Conservation (phyloP, 1,140 invertebrate species). For the Antheraea pernyi region DNA sequence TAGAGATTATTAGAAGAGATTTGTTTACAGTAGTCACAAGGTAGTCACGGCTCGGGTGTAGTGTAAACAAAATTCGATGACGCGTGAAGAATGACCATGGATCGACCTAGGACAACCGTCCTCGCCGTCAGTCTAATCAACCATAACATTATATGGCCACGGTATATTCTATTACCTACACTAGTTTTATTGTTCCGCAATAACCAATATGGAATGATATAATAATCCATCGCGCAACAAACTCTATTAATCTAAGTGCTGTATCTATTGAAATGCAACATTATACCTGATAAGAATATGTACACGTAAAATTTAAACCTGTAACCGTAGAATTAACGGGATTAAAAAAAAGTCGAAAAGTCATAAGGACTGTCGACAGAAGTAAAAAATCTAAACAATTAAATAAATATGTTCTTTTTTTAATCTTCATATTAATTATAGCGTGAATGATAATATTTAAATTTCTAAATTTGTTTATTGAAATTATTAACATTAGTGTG, state of each 20-base stretch:
- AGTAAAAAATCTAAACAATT: too few relatives aligned
- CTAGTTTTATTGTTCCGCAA: conserved; percentile 21
- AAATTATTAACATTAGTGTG: too few relatives aligned
- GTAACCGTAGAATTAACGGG: too few relatives aligned
- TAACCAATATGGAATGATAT: neutral
- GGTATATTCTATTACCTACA: neutral
- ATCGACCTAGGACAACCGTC: conserved; percentile 54
- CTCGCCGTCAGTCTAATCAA: conserved; percentile 49
- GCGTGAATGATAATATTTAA: too few relatives aligned
- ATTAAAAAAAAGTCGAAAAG: too few relatives aligned
- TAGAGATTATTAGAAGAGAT: neutral
- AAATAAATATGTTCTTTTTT: too few relatives aligned
- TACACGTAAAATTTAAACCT: too few relatives aligned
- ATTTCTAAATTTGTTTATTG: too few relatives aligned
- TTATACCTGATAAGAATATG: too few relatives aligned
- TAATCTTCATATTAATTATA: too few relatives aligned
- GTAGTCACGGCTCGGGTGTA: conserved; percentile 24
- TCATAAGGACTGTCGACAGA: too few relatives aligned
- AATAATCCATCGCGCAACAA: neutral
- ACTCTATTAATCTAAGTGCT: neutral
- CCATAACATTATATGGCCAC: conserved; percentile 41
- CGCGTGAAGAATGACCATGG: conserved; percentile 57
- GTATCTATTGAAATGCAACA: too few relatives aligned
- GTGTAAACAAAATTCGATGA: conserved; percentile 44
- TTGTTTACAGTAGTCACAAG: neutral